These are phyloP conservation scores for Bombus consobrinus DNA, from an alignment of 1,140 invertebrate species.

Conservation along the genomic window DNA sequence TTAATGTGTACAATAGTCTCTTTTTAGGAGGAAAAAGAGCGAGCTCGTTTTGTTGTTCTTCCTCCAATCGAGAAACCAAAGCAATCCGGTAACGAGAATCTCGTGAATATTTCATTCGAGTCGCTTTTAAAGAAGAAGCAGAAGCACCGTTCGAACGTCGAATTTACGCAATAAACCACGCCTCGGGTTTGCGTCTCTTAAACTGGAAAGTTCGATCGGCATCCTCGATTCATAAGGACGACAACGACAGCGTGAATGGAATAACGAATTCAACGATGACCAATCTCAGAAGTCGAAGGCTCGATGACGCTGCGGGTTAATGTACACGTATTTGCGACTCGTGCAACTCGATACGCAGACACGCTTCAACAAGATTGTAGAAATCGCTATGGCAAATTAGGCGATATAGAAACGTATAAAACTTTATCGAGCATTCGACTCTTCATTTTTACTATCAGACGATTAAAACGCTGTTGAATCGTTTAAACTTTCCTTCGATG, in stretches of 20 bases:
- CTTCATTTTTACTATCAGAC: background rate
- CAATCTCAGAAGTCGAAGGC: background rate
- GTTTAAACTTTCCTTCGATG: slow-evolving; percentile 6
- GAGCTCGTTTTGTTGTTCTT: background rate
- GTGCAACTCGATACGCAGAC: background rate
- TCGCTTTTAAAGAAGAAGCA: background rate
- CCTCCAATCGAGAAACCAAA: background rate
- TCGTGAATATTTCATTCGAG: background rate
- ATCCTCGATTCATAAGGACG: slow-evolving; percentile 49
- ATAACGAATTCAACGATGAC: slow-evolving; percentile 24
- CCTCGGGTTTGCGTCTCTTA: background rate
- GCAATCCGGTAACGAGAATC: background rate
- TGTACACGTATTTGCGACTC: background rate
- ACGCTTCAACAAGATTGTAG: background rate
- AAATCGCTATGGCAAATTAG: background rate
- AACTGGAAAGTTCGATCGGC: slow-evolving; percentile 36
- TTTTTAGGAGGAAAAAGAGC: background rate
- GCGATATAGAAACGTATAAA: background rate
- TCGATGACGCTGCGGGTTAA: background rate
- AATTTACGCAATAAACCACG: background rate
- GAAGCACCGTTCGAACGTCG: too few relatives aligned
- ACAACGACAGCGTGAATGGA: slow-evolving; percentile 11
- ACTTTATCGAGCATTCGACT: background rate
- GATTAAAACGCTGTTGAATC: background rate
- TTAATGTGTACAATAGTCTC: slow-evolving; percentile 5